Evolutionary conservation across 2,797 vertebrate genomes (phyloP), one percentile per base, ranked within the genome.

Genomic region (Gallinago nigripennis): DNA sequence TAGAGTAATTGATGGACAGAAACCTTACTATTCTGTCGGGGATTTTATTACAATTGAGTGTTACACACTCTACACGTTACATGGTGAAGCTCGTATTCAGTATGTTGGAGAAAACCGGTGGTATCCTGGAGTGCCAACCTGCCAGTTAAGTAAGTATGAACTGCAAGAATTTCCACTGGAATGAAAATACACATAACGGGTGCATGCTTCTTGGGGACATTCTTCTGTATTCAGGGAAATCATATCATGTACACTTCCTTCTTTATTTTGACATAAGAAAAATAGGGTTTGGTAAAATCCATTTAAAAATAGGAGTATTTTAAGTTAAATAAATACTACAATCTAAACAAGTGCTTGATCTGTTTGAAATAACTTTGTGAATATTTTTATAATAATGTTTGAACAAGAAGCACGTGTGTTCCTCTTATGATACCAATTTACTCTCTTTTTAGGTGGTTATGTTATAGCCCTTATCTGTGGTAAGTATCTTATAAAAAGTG

Each of bases 131-230:
- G 91, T 96, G 64, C 97, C 97, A 58, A 37, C 48, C 12, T 97
- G 97, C 91, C 80, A 57, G 23, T 73, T 97, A 37, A 93, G 97
- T 97, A 58, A 92, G 97, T 97, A 14, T 33, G n/a, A 87, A 1
- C 65, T 54, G 23, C 56, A 57, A 3, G 35, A 83, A 39, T 53
- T 25, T 23, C 65, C 41, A 1, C 9, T 16, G 4, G n/a, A 14
- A 1, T 28, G 25, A 5, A 69, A 86, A 18, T 2, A 2, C 6
- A 2, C 2, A 17, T 5, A 5, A 3, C 8, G 9, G 7, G 28
- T 28, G 17, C 64, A 63, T 58, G 17, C 13, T 51, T 10, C 41
- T 60, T 24, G 18, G n/a, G 35, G 43, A 2, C 1, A 0, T 31
- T 4, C 7, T 85, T 33, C 16, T 12, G 1, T 56, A 1, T 11